phyloP scores from a whole-genome alignment of 1,140 invertebrate genomes.

The Zophobas atratus region DNA sequence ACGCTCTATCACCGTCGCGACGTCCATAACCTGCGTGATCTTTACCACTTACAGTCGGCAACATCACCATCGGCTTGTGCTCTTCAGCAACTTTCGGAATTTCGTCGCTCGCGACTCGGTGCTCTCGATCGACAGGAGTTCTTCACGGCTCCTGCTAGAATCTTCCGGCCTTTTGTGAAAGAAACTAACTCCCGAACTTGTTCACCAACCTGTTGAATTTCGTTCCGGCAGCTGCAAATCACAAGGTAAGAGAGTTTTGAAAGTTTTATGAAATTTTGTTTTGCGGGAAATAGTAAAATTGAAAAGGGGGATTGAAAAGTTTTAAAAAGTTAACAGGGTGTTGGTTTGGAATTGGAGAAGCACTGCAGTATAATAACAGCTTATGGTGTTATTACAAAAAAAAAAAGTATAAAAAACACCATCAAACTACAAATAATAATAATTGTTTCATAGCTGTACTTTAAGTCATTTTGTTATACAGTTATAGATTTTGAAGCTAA shows the following conservation, averaged over 20 bases:
- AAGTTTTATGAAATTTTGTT: conserved; percentile 2
- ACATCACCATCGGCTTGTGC: conserved; percentile 36
- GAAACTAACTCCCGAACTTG: conserved; percentile 22
- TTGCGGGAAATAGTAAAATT: background rate
- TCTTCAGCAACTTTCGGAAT: conserved; percentile 26
- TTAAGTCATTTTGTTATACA: no score
- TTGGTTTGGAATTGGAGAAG: no score
- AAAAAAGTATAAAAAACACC: no score
- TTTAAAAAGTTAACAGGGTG: no score
- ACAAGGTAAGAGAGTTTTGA: conserved; percentile 33
- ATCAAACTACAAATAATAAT: no score
- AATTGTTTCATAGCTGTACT: no score
- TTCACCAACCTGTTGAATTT: conserved; percentile 48
- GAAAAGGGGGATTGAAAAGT: background rate
- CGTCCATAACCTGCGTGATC: conserved; percentile 48
- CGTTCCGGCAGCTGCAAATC: conserved; percentile 10
- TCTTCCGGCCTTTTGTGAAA: conserved; percentile 37
- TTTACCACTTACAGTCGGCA: conserved; percentile 42
- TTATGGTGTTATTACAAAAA: no score
- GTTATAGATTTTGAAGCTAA: no score
- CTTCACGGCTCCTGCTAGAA: conserved; percentile 1
- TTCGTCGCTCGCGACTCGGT: conserved; percentile 35
- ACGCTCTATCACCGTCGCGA: conserved; percentile 47
- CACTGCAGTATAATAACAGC: no score
- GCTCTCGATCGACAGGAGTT: conserved; percentile 21